phyloP scores from a whole-genome alignment of 2,888 invertebrate species.

The Meliscaeva auricollis region DNA sequence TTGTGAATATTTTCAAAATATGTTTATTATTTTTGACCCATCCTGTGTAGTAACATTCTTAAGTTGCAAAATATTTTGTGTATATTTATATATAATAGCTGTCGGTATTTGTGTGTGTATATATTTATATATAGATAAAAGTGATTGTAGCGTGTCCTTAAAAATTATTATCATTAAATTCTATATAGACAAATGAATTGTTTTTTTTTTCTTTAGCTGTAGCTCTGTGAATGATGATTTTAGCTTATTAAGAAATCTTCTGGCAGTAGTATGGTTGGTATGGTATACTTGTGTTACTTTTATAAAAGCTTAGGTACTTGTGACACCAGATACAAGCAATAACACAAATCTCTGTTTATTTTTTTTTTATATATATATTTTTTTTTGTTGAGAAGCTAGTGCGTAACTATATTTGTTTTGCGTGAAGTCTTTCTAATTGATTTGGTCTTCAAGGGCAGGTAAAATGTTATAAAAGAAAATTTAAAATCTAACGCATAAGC shows the following conservation, averaged over 20 bases:
- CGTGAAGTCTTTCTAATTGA: slow-evolving; percentile 50
- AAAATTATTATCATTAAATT: slow-evolving; percentile 65
- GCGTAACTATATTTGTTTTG: slow-evolving; percentile 74
- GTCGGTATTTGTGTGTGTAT: not conserved
- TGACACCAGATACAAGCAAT: slow-evolving; percentile 66
- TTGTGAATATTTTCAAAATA: slow-evolving; percentile 22
- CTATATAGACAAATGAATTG: slow-evolving; percentile 56
- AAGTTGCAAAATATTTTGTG: slow-evolving; percentile 44
- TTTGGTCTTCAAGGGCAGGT: slow-evolving; percentile 25
- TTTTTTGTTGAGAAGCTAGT: slow-evolving; percentile 57
- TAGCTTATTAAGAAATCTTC: slow-evolving; percentile 84
- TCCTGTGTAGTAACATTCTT: slow-evolving; percentile 17
- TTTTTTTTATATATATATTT: not conserved
- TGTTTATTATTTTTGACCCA: slow-evolving; percentile 19
- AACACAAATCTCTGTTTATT: slow-evolving; percentile 55
- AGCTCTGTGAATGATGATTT: slow-evolving; percentile 71
- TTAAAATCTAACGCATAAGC: slow-evolving; percentile 10
- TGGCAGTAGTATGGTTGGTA: slow-evolving; percentile 84
- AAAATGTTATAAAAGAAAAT: slow-evolving; percentile 22
- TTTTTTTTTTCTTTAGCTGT: slow-evolving; percentile 46
- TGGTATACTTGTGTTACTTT: slow-evolving; percentile 80
- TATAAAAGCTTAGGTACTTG: slow-evolving; percentile 66
- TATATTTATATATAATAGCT: slow-evolving; percentile 30
- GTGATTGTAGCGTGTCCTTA: slow-evolving; percentile 60
- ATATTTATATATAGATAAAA: slow-evolving; percentile 10